These are phyloP conservation scores for Hexactinellida sp. DNA, from an alignment of 37 sponge, comb jelly and placozoan species.

Conservation along the genomic window DNA sequence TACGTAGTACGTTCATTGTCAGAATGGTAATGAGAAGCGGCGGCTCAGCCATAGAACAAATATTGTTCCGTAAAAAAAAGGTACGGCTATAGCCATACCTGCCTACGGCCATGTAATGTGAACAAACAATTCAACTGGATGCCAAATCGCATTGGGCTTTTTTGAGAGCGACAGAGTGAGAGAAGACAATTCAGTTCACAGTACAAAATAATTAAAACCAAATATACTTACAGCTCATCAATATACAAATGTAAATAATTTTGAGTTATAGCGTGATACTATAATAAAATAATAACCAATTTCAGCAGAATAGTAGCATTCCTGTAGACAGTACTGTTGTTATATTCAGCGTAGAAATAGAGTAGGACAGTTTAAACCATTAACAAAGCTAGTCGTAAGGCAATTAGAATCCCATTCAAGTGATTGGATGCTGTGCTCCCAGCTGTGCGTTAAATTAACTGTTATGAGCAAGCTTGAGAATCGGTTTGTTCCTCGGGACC, in stretches of 20 bases:
- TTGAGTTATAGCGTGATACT: not conserved
- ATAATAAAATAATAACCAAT: slow-evolving; percentile 8
- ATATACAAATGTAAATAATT: not conserved
- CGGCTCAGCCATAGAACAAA: too few species aligned
- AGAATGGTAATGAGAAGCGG: too few species aligned
- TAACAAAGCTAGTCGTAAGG: not conserved
- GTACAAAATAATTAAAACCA: not conserved
- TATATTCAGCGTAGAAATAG: not conserved
- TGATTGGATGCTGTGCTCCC: not conserved
- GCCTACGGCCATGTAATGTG: too few species aligned
- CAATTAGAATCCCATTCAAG: not conserved
- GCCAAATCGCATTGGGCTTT: too few species aligned
- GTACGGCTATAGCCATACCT: too few species aligned
- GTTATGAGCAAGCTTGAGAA: not conserved
- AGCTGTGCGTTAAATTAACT: not conserved
- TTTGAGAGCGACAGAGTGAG: not conserved
- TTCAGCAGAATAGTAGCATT: slow-evolving; percentile 10
- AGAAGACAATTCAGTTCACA: not conserved
- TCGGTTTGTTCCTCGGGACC: not conserved
- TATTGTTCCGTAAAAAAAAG: too few species aligned
- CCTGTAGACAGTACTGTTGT: not conserved
- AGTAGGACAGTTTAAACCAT: not conserved
- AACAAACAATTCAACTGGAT: too few species aligned
- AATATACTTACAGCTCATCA: slow-evolving; percentile 15
- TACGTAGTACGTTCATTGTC: too few species aligned